phyloP scores from a whole-genome alignment of 2,888 invertebrate species.

The Halocaridina rubra region DNA sequence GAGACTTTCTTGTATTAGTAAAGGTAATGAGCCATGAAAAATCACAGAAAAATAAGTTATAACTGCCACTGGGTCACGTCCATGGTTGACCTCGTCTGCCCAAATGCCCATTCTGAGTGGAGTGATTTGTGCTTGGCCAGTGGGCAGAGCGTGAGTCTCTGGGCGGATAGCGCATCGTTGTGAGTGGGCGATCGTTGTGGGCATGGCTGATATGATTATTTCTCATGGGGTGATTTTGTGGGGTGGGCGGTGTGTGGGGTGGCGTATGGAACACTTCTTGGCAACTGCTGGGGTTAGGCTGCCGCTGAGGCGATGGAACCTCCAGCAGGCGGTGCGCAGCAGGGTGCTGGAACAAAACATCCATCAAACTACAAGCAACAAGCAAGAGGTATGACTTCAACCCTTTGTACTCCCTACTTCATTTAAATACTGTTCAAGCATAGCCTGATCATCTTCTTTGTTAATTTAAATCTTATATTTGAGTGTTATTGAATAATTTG shows the following conservation, averaged over 20 bases:
- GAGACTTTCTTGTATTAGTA: neutral
- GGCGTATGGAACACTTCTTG: slow-evolving; percentile 58
- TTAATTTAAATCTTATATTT: too few species aligned
- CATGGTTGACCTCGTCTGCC: slow-evolving; percentile 48
- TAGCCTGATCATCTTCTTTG: too few species aligned
- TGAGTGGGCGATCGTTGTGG: slow-evolving; percentile 55
- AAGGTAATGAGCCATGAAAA: neutral
- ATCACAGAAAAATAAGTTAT: neutral
- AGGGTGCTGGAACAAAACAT: slow-evolving; percentile 54
- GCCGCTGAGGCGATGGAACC: slow-evolving; percentile 48
- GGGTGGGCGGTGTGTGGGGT: slow-evolving; percentile 57
- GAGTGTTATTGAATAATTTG: too few species aligned
- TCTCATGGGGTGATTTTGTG: slow-evolving; percentile 57
- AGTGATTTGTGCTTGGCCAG: slow-evolving; percentile 43
- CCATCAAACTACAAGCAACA: slow-evolving; percentile 34
- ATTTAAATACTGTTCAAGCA: too few species aligned
- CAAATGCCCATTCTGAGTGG: slow-evolving; percentile 47
- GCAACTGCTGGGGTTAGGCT: slow-evolving; percentile 45
- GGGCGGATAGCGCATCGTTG: slow-evolving; percentile 59
- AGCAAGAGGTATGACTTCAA: neutral
- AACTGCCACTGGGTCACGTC: slow-evolving; percentile 50
- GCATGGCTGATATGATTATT: slow-evolving; percentile 52
- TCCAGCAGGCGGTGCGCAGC: slow-evolving; percentile 53
- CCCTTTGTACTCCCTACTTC: too few species aligned
- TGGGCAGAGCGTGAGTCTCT: slow-evolving; percentile 36